These are phyloP conservation scores for Seira musarum DNA, from an alignment of 2,888 invertebrate species.

Conservation along the genomic window DNA sequence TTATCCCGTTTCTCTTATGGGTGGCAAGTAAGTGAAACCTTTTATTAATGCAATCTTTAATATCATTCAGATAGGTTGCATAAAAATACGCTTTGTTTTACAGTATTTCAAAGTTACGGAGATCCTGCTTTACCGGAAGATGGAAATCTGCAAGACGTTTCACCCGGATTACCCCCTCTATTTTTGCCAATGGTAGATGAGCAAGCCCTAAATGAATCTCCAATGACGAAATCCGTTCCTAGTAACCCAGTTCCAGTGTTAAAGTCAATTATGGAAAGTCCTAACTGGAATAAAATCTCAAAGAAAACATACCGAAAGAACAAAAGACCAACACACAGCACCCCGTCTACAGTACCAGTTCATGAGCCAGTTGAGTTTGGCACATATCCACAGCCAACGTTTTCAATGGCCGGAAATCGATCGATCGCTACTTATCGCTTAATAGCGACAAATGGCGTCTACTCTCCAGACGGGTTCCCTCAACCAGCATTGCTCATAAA, in stretches of 20 bases:
- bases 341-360: background rate
- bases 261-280: conserved; percentile 32
- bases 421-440: conserved; percentile 35
- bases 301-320: conserved; percentile 12
- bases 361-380: conserved; percentile 27
- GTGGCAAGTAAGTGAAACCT: conserved; percentile 37
- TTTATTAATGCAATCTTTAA: too few species aligned
- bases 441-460: conserved; percentile 35
- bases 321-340: background rate
- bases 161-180: background rate
- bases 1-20: conserved; percentile 39
- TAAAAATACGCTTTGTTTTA: background rate
- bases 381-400: conserved; percentile 45
- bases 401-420: conserved; percentile 27
- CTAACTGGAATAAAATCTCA: conserved; percentile 40
- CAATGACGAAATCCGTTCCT: background rate
- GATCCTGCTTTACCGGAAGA: background rate
- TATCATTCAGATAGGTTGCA: background rate
- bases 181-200: too few species aligned
- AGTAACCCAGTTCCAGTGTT: conserved; percentile 12
- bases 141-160: background rate
- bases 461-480: conserved; percentile 52
- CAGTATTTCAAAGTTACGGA: conserved; percentile 33
- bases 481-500: conserved; percentile 53
- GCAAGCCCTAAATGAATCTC: background rate